A percentile compares a stretch with the other conserved stretches of the same genome.
phyloP scores from a whole-genome alignment of 2,888 invertebrate genomes.

The Dicyrtoma fusca region DNA sequence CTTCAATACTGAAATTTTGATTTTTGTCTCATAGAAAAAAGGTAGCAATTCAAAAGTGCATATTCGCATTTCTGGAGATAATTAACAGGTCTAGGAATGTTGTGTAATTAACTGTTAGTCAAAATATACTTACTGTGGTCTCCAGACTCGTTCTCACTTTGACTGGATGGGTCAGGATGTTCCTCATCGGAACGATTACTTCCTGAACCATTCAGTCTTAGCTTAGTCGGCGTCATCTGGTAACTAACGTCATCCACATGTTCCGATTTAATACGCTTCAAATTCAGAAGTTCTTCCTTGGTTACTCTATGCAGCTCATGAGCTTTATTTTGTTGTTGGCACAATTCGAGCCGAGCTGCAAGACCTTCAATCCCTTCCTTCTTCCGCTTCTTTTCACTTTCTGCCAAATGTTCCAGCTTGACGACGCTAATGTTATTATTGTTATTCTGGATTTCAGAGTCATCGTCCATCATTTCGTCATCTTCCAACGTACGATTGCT shows the following conservation, averaged over 20 bases:
- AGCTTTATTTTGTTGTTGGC: conserved; percentile 45
- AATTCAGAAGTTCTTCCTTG: conserved; percentile 29
- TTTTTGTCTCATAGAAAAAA: too few species aligned
- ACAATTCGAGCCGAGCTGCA: conserved; percentile 62
- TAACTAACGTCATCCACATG: background rate
- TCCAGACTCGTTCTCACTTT: conserved; percentile 55
- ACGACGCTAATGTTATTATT: conserved; percentile 46
- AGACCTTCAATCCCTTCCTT: conserved; percentile 60
- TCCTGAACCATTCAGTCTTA: conserved; percentile 32
- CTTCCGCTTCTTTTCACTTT: conserved; percentile 45
- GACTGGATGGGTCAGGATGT: conserved; percentile 49
- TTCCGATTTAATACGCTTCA: conserved; percentile 30
- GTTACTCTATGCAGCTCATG: conserved; percentile 32
- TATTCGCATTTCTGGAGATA: too few species aligned
- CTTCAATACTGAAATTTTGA: too few species aligned
- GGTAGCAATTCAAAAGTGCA: too few species aligned
- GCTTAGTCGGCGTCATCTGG: background rate
- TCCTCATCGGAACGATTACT: conserved; percentile 50
- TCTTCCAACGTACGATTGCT: conserved; percentile 40
- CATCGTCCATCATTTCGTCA: conserved; percentile 29
- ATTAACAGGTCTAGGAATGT: too few species aligned
- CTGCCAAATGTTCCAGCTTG: conserved; percentile 43
- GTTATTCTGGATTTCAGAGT: conserved; percentile 46
- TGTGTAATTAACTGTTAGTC: too few species aligned
- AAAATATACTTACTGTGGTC: conserved; percentile 52